phyloP scores from a whole-genome alignment of 2,888 invertebrate genomes.

The Drosophila phalerata region DNA sequence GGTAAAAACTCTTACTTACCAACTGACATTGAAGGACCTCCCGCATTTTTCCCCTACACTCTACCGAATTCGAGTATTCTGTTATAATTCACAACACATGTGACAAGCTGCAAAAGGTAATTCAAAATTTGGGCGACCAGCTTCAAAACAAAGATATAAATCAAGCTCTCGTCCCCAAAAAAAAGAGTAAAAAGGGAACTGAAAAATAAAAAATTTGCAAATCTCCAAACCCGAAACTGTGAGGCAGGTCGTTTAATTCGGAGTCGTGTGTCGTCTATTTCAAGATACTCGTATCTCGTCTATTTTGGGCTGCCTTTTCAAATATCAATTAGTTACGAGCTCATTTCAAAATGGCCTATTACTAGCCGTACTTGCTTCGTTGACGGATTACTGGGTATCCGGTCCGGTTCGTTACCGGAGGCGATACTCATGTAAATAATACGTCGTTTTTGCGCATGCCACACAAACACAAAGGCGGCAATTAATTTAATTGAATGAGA shows the following conservation, averaged over 20 bases:
- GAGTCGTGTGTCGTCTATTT: slow-evolving; percentile 36
- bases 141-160: slow-evolving; percentile 66
- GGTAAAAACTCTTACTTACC: slow-evolving; percentile 37
- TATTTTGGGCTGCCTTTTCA: slow-evolving; percentile 31
- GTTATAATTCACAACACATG: slow-evolving; percentile 54
- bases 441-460: slow-evolving; percentile 52
- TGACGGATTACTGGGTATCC: slow-evolving; percentile 13
- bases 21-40: slow-evolving; percentile 52
- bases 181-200: no score
- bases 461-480: slow-evolving; percentile 61
- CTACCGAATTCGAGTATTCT: neutral
- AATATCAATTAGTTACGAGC: slow-evolving; percentile 50
- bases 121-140: slow-evolving; percentile 52
- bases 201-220: slow-evolving; percentile 24
- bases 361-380: neutral
- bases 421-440: slow-evolving; percentile 50
- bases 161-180: slow-evolving; percentile 51
- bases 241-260: slow-evolving; percentile 39
- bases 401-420: slow-evolving; percentile 2
- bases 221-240: neutral
- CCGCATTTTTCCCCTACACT: slow-evolving; percentile 20
- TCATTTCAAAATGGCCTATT: neutral
- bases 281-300: slow-evolving; percentile 23
- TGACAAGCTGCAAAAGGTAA: slow-evolving; percentile 53
- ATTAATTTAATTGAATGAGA: slow-evolving; percentile 75